Conservation (phyloP, 1,140 invertebrate species). For the Drosophila yakuba region DNA sequence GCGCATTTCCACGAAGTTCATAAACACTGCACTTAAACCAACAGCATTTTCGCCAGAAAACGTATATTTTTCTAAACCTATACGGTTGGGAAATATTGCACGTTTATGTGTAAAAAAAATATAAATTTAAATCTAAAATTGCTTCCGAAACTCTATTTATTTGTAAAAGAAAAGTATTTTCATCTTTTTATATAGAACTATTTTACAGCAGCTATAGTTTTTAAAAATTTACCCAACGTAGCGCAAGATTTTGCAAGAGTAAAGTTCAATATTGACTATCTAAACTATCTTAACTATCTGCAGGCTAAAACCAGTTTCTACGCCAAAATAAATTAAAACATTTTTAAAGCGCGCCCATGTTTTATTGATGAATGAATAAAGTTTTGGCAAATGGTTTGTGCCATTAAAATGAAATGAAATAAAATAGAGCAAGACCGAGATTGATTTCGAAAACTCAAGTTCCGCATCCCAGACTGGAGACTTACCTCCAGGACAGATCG, state of each 20-base stretch:
- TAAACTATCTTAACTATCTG: background rate
- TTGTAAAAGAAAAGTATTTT: too few species aligned
- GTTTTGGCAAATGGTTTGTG: background rate
- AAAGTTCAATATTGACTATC: background rate
- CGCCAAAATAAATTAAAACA: background rate
- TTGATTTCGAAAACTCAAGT: background rate
- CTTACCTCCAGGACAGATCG: conserved; percentile 67
- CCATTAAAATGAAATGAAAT: background rate
- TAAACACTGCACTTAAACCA: conserved; percentile 14
- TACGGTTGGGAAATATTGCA: conserved; percentile 17
- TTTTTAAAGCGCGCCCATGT: background rate
- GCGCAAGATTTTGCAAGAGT: too few species aligned
- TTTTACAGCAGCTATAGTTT: too few species aligned
- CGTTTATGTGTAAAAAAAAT: background rate
- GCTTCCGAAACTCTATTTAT: too few species aligned
- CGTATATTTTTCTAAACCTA: conserved; percentile 8
- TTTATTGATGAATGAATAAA: background rate
- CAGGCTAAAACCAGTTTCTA: background rate
- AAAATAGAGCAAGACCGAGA: background rate
- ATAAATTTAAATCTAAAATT: too few species aligned
- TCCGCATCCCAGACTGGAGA: background rate
- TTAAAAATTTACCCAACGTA: too few species aligned
- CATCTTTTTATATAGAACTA: too few species aligned
- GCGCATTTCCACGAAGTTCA: conserved; percentile 42
- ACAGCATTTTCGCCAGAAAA: conserved; percentile 17